These are phyloP conservation scores for Acromyrmex charruanus DNA, from an alignment of 1,140 invertebrate genomes.

Conservation along the genomic window DNA sequence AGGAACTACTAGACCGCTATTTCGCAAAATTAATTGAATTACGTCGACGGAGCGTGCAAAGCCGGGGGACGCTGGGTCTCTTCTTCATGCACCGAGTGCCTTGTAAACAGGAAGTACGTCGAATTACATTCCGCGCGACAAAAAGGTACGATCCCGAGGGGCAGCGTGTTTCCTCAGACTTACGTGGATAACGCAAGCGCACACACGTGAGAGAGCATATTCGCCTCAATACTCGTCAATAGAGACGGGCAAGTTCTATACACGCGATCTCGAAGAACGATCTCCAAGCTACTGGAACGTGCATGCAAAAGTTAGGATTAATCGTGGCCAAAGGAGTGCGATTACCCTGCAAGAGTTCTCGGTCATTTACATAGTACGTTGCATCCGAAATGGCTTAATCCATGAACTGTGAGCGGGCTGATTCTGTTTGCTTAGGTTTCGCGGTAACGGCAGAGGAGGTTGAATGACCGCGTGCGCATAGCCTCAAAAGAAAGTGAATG, in stretches of 20 bases:
- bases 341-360: slow-evolving; percentile 26
- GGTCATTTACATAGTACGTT: slow-evolving; percentile 16
- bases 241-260: not conserved
- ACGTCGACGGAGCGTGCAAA: slow-evolving; percentile 48
- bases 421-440: slow-evolving; percentile 44
- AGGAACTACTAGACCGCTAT: slow-evolving; percentile 49
- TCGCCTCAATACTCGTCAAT: not conserved
- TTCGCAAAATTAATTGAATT: slow-evolving; percentile 66
- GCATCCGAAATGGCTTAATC: slow-evolving; percentile 35
- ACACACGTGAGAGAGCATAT: not conserved
- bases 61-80: not conserved
- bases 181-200: slow-evolving; percentile 10
- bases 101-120: slow-evolving; percentile 55
- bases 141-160: slow-evolving; percentile 31
- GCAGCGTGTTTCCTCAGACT: slow-evolving; percentile 11
- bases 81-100: slow-evolving; percentile 15
- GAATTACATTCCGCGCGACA: slow-evolving; percentile 45
- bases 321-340: not conserved
- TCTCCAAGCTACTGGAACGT: not conserved
- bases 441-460: slow-evolving; percentile 15
- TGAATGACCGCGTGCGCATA: slow-evolving; percentile 17
- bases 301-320: slow-evolving; percentile 16
- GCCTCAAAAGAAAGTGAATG: slow-evolving; percentile 58
- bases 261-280: slow-evolving; percentile 34
- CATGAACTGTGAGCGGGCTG: not conserved